Evolutionary conservation across 2,797 vertebrate species (phyloP), one percentile per base, ranked within the genome.

Genomic region (Acipenser ruthenus): DNA sequence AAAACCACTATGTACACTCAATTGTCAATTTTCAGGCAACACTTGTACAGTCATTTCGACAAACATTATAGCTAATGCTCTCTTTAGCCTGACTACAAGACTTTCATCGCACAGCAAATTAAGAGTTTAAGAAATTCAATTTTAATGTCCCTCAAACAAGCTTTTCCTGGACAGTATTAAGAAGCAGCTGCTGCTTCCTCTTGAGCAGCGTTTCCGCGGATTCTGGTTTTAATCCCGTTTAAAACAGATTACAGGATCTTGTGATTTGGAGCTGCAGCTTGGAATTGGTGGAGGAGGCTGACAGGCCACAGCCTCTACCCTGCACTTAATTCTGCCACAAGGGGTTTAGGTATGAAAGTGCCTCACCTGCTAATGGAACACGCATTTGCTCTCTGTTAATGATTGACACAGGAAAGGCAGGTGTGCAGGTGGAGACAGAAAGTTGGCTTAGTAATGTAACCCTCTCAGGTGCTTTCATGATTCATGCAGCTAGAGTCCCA

Each of bases 171-270:
- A 65, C 55, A 65, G 56, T 65, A 58, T 66, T 62, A 13, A 49
- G 13, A 47, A 8, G 58, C 53, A 37, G 60, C 61, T 56, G 48
- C 65, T 65, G 50, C 69, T 59, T 52, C 49, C 53, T 60, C 37
- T 65, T 60, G 23, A 63, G 69, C 12, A 48, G 10, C 10, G 23
- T 60, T 64, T 67, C 62, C 65, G 12, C 15, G 50, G 62, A 67
- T 55, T 23, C 53, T 23, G 48, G 18, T n/a, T 7, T 6, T 72
- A 76, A 74, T 70, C 68, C 65, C 12, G 55, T 67, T 72, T 23
- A 66, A 69, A 65, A 65, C 64, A 60, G 70, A 74, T 74, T 74
- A 72, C 53, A 53, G 37, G 65, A 63, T 64, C 67, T 67, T 13
- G 49, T 70, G 67, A 72, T 70, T 61, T 67, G 60, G 51, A 15